phyloP scores from a whole-genome alignment of 1,140 invertebrate species.

The Drosophila suzukii region DNA sequence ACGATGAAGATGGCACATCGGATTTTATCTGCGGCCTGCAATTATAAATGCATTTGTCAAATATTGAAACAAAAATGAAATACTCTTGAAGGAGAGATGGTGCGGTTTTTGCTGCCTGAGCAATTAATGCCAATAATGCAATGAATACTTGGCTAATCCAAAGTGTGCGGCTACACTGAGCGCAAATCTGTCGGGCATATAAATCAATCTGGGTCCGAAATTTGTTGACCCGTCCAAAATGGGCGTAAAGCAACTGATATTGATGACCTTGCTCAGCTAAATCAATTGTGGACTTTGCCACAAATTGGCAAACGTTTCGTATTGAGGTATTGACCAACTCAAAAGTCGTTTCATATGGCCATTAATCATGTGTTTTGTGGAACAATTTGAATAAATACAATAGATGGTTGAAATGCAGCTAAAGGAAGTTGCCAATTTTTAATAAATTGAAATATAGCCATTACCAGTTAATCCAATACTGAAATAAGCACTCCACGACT shows the following conservation, averaged over 20 bases:
- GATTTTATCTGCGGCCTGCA: slow-evolving; percentile 64
- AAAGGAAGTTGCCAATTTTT: no score
- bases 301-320: slow-evolving; percentile 4
- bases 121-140: slow-evolving; percentile 60
- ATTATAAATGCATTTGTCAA: slow-evolving; percentile 81
- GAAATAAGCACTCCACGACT: no score
- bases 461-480: no score
- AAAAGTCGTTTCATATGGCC: background rate
- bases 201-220: background rate
- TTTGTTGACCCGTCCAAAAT: slow-evolving; percentile 1
- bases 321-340: background rate
- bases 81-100: slow-evolving; percentile 35
- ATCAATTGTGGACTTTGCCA: slow-evolving; percentile 6
- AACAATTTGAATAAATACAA: background rate
- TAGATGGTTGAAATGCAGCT: background rate
- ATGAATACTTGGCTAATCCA: slow-evolving; percentile 42
- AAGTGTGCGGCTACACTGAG: slow-evolving; percentile 16
- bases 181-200: background rate
- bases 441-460: no score
- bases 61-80: slow-evolving; percentile 57
- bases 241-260: background rate
- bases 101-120: slow-evolving; percentile 51
- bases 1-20: slow-evolving; percentile 15
- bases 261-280: slow-evolving; percentile 6
- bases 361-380: background rate